Evolutionary conservation across 2,888 invertebrate species (phyloP).

Genomic region (Mellilla xanthometata): DNA sequence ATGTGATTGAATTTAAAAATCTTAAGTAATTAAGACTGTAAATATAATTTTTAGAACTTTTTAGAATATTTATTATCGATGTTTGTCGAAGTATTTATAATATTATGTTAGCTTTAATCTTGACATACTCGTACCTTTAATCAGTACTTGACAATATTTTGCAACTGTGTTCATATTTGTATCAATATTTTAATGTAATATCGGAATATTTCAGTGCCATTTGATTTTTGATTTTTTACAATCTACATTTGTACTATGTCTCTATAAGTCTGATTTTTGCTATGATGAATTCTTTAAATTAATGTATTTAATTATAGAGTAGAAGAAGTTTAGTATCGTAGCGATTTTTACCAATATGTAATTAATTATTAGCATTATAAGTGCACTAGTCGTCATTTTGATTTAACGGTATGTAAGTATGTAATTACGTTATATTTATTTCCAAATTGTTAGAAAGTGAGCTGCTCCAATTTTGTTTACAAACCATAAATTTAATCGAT

Average conservation of each 20-base stretch:
- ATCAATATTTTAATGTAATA: slow-evolving; percentile 9
- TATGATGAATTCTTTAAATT: slow-evolving; percentile 25
- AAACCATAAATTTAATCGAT: too few species aligned
- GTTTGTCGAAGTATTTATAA: slow-evolving; percentile 24
- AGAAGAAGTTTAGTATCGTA: slow-evolving; percentile 19
- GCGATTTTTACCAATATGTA: slow-evolving; percentile 30
- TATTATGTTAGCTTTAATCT: slow-evolving; percentile 23
- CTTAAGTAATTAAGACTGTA: slow-evolving; percentile 51
- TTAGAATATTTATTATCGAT: slow-evolving; percentile 18
- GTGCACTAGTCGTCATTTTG: slow-evolving; percentile 41
- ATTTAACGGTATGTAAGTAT: slow-evolving; percentile 4
- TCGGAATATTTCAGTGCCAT: slow-evolving; percentile 26
- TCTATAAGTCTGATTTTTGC: slow-evolving; percentile 36
- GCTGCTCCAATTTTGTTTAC: too few species aligned
- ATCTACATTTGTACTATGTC: slow-evolving; percentile 21
- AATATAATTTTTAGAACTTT: slow-evolving; percentile 32
- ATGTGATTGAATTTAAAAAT: slow-evolving; percentile 25
- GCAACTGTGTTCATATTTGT: slow-evolving; percentile 25
- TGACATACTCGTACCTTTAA: slow-evolving; percentile 23
- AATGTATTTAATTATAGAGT: slow-evolving; percentile 5
- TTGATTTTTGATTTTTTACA: slow-evolving; percentile 21
- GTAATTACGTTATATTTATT: too few species aligned
- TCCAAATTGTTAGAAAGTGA: too few species aligned
- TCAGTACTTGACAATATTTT: slow-evolving; percentile 26
- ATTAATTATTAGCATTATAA: slow-evolving; percentile 15